Percentiles rank a stretch among this genome's conserved stretches.
These are phyloP conservation scores for Megaptera novaeangliae DNA, from an alignment of 2,113 vertebrate genomes.

Conservation along the genomic window DNA sequence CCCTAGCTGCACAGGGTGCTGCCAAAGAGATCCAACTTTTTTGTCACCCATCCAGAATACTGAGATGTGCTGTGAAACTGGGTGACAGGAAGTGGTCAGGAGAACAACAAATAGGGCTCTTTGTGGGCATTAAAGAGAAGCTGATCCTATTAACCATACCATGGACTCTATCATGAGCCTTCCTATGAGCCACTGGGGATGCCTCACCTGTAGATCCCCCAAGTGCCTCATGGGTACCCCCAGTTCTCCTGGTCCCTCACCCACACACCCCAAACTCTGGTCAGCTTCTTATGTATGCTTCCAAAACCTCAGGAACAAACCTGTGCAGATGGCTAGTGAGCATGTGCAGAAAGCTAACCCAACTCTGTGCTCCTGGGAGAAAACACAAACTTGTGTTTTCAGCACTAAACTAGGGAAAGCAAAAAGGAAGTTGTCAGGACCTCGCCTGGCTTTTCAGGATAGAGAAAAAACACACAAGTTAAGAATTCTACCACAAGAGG, in stretches of 20 bases:
- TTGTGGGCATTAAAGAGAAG: neutral
- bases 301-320: neutral
- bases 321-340: neutral
- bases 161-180: neutral
- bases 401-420: neutral
- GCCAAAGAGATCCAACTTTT: neutral
- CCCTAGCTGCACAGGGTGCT: neutral
- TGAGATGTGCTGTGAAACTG: neutral
- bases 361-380: neutral
- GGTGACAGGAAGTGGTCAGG: too few species aligned
- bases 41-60: neutral
- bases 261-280: rapidly evolving
- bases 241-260: neutral
- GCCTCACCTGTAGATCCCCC: neutral
- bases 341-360: neutral
- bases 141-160: neutral
- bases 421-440: neutral
- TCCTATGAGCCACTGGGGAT: neutral
- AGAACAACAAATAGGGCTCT: neutral
- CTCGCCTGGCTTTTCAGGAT: too few species aligned
- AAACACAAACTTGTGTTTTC: neutral
- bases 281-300: neutral
- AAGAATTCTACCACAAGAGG: neutral
- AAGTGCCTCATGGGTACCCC: neutral
- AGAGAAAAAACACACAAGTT: neutral